These are phyloP conservation scores for Dryadula phaetusa DNA, from an alignment of 2,888 invertebrate genomes.

Conservation along the genomic window DNA sequence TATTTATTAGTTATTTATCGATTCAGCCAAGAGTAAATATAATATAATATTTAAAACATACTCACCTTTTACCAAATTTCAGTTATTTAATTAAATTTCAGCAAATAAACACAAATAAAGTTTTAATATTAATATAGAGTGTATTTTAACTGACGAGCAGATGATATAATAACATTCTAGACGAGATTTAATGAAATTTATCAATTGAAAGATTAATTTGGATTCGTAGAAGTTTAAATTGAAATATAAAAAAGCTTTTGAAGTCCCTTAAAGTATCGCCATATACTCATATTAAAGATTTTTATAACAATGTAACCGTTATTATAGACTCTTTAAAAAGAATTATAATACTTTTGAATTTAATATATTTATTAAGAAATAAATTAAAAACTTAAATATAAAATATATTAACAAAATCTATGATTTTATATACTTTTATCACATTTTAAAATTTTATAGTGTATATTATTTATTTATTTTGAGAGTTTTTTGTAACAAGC, in stretches of 20 bases:
- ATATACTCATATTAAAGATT: slow-evolving; percentile 3
- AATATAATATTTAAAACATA: not conserved
- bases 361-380: not conserved
- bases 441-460: no score
- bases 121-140: slow-evolving; percentile 10
- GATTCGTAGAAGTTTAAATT: slow-evolving; percentile 22
- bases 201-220: slow-evolving; percentile 8
- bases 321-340: not conserved
- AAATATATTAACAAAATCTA: no score
- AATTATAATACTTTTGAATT: not conserved
- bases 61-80: slow-evolving; percentile 8
- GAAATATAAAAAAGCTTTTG: not conserved
- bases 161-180: slow-evolving; percentile 8
- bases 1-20: not conserved
- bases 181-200: slow-evolving; percentile 11
- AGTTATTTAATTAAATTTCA: slow-evolving; percentile 1
- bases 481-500: no score
- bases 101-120: not conserved
- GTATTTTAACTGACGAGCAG: slow-evolving; percentile 1
- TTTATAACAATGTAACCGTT: not conserved
- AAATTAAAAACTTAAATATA: no score
- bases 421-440: no score
- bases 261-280: not conserved
- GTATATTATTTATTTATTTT: no score
- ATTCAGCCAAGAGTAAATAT: not conserved